A percentile compares a stretch with the other conserved stretches of the same genome.
These are phyloP conservation scores for Megaceryle torquata DNA, from an alignment of 2,113 vertebrate genomes.

Conservation along the genomic window DNA sequence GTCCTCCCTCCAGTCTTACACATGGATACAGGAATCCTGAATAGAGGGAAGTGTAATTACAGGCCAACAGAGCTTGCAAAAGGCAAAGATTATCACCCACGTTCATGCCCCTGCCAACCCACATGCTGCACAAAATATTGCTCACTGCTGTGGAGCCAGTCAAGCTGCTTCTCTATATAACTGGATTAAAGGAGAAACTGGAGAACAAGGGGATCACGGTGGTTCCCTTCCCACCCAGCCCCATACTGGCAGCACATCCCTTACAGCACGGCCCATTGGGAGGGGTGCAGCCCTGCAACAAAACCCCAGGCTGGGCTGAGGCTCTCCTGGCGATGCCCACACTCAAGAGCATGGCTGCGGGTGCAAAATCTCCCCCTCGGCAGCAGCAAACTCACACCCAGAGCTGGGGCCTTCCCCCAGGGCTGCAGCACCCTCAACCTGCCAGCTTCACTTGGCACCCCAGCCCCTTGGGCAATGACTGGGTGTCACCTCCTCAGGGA, in stretches of 20 bases:
- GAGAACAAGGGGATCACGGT: background rate
- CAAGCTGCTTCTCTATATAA: fast-evolving
- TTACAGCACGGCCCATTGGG: fast-evolving
- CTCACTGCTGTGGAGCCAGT: background rate
- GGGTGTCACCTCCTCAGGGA: background rate
- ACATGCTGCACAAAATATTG: background rate
- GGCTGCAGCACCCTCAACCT: background rate
- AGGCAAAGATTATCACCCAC: background rate
- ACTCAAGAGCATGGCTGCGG: fast-evolving
- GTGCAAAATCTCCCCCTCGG: background rate
- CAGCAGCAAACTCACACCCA: fast-evolving
- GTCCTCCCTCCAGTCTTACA: background rate
- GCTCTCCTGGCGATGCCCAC: background rate
- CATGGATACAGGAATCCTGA: background rate
- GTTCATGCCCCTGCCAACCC: background rate
- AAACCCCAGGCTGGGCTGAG: fast-evolving
- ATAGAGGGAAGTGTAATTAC: background rate
- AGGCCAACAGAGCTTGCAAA: background rate
- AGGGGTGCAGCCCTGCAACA: background rate
- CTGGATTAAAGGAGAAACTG: no score
- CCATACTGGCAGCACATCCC: fast-evolving
- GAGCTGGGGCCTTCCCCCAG: background rate
- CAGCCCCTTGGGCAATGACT: background rate
- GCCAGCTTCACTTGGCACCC: background rate
- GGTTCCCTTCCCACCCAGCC: background rate